Evolutionary conservation across 2,888 invertebrate species (phyloP).

Genomic region (Eudemis profundana): DNA sequence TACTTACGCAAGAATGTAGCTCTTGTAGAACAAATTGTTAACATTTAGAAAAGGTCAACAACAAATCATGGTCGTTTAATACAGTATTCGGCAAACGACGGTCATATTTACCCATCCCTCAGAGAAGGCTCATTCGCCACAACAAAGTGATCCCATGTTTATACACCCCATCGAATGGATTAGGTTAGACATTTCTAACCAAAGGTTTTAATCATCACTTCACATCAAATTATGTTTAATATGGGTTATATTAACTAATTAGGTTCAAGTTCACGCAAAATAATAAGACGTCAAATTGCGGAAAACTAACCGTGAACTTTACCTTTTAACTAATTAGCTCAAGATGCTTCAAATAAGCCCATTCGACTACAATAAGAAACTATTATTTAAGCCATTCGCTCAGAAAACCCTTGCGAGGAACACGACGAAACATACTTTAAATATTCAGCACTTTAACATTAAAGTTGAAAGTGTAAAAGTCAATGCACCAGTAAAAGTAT

Average conservation of each 20-base stretch:
- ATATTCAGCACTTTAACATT: constrained; percentile 23
- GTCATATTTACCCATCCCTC: constrained; percentile 60
- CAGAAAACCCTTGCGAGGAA: neutral
- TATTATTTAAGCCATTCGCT: neutral
- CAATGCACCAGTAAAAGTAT: constrained; percentile 27
- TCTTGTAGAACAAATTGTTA: constrained; percentile 46
- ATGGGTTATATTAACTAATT: neutral
- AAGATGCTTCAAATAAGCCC: too few relatives aligned
- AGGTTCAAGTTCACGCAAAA: too few relatives aligned
- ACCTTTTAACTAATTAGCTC: too few relatives aligned
- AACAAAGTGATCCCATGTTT: constrained; percentile 60
- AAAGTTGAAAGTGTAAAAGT: constrained; percentile 21
- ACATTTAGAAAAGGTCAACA: constrained; percentile 57
- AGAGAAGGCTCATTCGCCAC: constrained; percentile 54
- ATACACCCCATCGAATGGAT: constrained; percentile 58
- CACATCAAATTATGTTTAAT: constrained; percentile 14
- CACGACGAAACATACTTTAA: constrained; percentile 18
- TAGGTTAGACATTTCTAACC: constrained; percentile 61
- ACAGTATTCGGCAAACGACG: constrained; percentile 57
- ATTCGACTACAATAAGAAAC: neutral
- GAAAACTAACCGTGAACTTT: too few relatives aligned
- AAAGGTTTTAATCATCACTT: constrained; percentile 48
- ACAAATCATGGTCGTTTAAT: constrained; percentile 62
- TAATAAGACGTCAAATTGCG: too few relatives aligned
- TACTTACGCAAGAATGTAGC: constrained; percentile 3